These are phyloP conservation scores for Bos javanicus DNA, from an alignment of 2,113 vertebrate genomes.

Conservation along the genomic window DNA sequence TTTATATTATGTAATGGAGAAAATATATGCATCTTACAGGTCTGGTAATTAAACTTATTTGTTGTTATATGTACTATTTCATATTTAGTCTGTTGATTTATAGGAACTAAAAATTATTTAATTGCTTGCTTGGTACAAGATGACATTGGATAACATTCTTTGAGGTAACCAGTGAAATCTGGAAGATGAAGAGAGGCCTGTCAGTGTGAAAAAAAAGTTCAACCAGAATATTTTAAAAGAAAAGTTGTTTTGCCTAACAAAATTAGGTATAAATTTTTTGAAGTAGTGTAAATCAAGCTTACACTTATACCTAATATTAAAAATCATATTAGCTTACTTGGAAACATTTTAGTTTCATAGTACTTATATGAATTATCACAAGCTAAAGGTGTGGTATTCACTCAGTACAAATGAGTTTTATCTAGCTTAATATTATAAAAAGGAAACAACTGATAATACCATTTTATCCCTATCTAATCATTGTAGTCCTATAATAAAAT, in stretches of 20 bases:
- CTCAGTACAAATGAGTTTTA: background rate
- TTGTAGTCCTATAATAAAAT: background rate
- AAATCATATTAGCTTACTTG: background rate
- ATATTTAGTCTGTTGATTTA: background rate
- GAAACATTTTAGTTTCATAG: slow-evolving; percentile 1
- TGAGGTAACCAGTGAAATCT: background rate
- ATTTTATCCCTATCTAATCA: background rate
- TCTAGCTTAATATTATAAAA: background rate
- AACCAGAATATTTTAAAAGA: slow-evolving; percentile 9
- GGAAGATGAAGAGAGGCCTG: background rate
- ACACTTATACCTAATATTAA: slow-evolving; percentile 29
- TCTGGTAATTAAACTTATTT: background rate
- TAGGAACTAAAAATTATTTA: slow-evolving; percentile 15
- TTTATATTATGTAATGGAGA: background rate
- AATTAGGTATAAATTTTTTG: background rate
- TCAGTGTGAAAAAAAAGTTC: background rate
- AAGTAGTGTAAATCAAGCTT: background rate
- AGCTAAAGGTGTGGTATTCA: background rate
- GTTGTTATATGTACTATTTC: background rate
- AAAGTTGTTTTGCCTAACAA: slow-evolving; percentile 8
- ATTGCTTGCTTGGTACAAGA: background rate
- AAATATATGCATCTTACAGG: background rate
- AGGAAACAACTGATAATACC: background rate
- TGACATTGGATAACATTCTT: background rate
- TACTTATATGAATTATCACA: background rate